These are phyloP conservation scores for Arctocebus calabarensis DNA, from an alignment of 2,797 vertebrate species.

Conservation along the genomic window DNA sequence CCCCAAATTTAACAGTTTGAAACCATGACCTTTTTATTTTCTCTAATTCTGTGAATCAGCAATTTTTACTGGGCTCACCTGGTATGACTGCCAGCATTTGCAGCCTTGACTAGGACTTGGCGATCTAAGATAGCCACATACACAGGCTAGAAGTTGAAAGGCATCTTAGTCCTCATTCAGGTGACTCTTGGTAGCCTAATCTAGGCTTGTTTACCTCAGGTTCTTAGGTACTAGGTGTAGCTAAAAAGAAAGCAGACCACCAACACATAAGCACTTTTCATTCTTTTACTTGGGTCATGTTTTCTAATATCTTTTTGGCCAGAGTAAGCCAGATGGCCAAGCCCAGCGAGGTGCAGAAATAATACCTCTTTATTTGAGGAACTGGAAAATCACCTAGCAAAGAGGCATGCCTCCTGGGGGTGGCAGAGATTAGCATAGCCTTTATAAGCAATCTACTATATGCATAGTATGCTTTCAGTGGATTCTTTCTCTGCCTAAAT, in stretches of 20 bases:
- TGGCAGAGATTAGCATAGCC: neutral
- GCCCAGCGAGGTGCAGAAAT: neutral
- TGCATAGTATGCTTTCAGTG: neutral
- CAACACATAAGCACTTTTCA: neutral
- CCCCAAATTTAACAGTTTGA: neutral
- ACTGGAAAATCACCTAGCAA: neutral
- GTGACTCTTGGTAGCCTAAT: neutral
- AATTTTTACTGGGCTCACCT: neutral
- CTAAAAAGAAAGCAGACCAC: neutral
- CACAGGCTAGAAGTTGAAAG: neutral
- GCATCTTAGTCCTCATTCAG: neutral
- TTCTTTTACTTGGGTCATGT: neutral
- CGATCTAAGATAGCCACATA: neutral
- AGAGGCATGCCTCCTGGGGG: neutral
- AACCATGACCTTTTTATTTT: constrained; percentile 6
- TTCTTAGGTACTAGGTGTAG: neutral
- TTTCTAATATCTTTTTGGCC: constrained; percentile 28
- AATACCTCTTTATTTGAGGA: neutral
- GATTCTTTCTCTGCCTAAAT: constrained; percentile 14
- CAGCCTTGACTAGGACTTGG: neutral
- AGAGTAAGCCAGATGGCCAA: neutral
- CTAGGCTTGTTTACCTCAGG: neutral
- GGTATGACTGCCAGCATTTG: neutral
- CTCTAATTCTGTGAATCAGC: neutral
- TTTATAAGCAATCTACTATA: neutral